Percentiles rank a stretch among this genome's conserved stretches.
Conservation (phyloP, 2,888 invertebrate species). For the Heteropelma amictum region DNA sequence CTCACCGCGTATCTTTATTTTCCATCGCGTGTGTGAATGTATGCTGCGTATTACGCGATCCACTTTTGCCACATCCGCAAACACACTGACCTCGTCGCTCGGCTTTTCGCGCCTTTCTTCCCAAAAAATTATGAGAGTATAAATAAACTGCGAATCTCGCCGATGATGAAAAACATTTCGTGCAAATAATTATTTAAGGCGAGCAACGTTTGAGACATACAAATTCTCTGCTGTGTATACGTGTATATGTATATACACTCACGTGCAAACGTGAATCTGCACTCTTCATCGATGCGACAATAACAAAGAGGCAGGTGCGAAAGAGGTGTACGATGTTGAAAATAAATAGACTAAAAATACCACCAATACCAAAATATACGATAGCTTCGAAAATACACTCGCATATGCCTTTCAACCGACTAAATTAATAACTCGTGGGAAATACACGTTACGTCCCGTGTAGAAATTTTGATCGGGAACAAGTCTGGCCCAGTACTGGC, state of each 20-base stretch:
- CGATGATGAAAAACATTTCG: slow-evolving; percentile 20
- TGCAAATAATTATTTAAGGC: slow-evolving; percentile 33
- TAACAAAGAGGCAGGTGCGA: slow-evolving; percentile 21
- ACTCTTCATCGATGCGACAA: too few species aligned
- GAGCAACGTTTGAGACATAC: too few species aligned
- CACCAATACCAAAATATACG: too few species aligned
- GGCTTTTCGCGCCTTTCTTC: slow-evolving; percentile 28
- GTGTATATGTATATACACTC: neutral
- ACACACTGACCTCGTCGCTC: slow-evolving; percentile 46
- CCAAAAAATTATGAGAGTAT: slow-evolving; percentile 37
- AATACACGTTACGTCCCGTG: too few species aligned
- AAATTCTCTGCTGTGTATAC: neutral
- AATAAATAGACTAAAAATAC: too few species aligned
- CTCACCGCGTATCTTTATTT: slow-evolving; percentile 5
- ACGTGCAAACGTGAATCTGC: too few species aligned
- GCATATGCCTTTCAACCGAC: too few species aligned
- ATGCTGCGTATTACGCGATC: slow-evolving; percentile 38
- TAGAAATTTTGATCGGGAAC: too few species aligned
- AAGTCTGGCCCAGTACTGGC: too few species aligned
- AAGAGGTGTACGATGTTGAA: too few species aligned
- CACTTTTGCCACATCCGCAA: slow-evolving; percentile 50
- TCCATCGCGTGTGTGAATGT: neutral
- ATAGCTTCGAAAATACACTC: too few species aligned
- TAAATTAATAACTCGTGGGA: too few species aligned
- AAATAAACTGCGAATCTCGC: slow-evolving; percentile 21